Evolutionary conservation across 1,140 invertebrate species (phyloP).

Genomic region (Dermatophagoides farinae): DNA sequence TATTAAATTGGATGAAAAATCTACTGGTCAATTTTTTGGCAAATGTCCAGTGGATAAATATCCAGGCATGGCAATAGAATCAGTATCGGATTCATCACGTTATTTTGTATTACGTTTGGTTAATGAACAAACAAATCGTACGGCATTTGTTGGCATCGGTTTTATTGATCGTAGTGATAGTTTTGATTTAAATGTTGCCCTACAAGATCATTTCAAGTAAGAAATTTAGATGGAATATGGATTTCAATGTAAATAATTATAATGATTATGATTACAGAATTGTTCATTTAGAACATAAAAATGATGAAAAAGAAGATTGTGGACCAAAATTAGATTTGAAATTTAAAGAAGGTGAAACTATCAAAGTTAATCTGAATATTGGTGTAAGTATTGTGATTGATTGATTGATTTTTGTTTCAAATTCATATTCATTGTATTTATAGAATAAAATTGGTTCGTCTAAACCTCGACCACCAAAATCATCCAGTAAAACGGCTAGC

Average conservation of each 20-base stretch:
- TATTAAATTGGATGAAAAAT: conserved; percentile 91
- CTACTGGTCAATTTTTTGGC: conserved; percentile 75
- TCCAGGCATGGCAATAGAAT: conserved; percentile 77
- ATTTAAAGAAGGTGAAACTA: conserved; percentile 95
- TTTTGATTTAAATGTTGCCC: conserved; percentile 93
- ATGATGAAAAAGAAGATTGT: conserved; percentile 39
- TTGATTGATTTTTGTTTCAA: background rate
- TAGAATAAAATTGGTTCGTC: background rate
- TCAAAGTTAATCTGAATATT: conserved; percentile 95
- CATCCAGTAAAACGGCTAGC: conserved; percentile 28
- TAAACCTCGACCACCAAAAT: conserved; percentile 29
- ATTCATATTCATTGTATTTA: background rate
- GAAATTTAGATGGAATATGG: too few species aligned
- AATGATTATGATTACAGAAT: conserved; percentile 3
- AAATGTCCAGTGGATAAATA: conserved; percentile 92
- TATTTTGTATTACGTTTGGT: conserved; percentile 94
- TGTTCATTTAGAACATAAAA: conserved; percentile 50
- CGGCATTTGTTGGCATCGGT: conserved; percentile 90
- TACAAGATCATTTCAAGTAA: conserved; percentile 94
- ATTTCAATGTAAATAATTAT: background rate
- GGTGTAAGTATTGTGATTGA: conserved; percentile 42
- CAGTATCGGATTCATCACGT: conserved; percentile 89
- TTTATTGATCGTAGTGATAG: conserved; percentile 90
- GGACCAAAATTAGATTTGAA: conserved; percentile 72
- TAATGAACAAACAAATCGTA: conserved; percentile 69